phyloP scores from a whole-genome alignment of 2,797 vertebrate genomes.

The Coregonus suidteri region DNA sequence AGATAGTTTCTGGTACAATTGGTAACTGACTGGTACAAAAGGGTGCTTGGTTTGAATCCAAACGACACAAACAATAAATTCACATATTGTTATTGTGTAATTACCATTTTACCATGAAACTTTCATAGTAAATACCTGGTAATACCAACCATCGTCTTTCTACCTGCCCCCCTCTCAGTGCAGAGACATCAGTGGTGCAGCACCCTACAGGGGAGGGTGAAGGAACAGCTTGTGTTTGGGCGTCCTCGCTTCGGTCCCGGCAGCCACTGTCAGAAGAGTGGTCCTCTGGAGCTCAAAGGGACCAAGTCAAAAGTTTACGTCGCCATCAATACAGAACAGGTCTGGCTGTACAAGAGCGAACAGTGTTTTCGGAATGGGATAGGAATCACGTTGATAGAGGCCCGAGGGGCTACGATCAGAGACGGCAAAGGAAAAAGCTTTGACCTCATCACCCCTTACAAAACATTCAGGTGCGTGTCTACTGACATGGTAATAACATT shows the following conservation, averaged over 20 bases:
- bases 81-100: background rate
- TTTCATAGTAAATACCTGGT: background rate
- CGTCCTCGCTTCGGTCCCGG: conserved; percentile 72
- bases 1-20: no score
- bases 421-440: conserved; percentile 90
- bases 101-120: no score
- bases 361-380: conserved; percentile 93
- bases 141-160: background rate
- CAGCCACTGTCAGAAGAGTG: conserved; percentile 84
- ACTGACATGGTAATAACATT: background rate
- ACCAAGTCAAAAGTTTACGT: conserved; percentile 90
- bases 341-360: conserved; percentile 94
- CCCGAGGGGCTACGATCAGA: conserved; percentile 87
- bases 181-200: conserved; percentile 86
- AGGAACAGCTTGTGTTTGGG: conserved; percentile 83
- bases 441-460: conserved; percentile 92
- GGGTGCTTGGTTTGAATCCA: background rate
- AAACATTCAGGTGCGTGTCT: conserved; percentile 87
- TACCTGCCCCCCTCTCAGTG: conserved; percentile 65
- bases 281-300: conserved; percentile 88
- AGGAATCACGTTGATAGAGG: conserved; percentile 89
- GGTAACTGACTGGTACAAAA: background rate
- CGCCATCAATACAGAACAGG: conserved; percentile 85
- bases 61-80: background rate
- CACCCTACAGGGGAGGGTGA: conserved; percentile 86